A percentile compares a stretch with the other conserved stretches of the same genome.
Conservation (phyloP, 2,797 vertebrate genomes). For the Sebastes cheni region DNA sequence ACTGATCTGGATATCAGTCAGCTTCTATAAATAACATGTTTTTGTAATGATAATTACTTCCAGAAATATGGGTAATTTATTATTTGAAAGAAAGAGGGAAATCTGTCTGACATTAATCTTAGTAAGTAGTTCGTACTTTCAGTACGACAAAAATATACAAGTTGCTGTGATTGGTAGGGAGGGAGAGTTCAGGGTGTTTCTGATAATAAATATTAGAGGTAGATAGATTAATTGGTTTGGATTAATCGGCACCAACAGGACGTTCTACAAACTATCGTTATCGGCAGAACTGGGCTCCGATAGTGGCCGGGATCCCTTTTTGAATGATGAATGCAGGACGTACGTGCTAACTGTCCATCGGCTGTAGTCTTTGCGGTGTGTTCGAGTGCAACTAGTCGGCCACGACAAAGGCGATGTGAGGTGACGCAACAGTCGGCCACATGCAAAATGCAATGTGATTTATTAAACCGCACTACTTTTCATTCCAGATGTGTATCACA, state of each 20-base stretch:
- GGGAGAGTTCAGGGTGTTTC: not conserved
- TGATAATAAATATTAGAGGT: not conserved
- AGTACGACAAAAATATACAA: not conserved
- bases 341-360: no score
- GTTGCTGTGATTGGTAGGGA: not conserved
- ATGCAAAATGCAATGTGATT: not conserved
- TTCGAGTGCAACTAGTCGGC: no score
- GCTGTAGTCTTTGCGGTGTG: no score
- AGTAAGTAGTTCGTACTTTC: not conserved
- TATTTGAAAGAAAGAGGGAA: not conserved
- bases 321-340: no score
- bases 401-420: no score
- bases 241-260: no score
- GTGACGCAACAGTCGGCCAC: not conserved
- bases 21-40: constrained; percentile 31
- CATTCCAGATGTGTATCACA: not conserved
- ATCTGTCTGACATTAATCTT: not conserved
- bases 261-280: no score
- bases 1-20: constrained; percentile 18
- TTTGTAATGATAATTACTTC: constrained; percentile 15
- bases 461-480: not conserved
- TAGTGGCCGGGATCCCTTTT: no score
- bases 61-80: not conserved
- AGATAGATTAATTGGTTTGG: not conserved
- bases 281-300: no score